These are phyloP conservation scores for Glaucidium brasilianum DNA, from an alignment of 2,113 vertebrate genomes.

Conservation along the genomic window DNA sequence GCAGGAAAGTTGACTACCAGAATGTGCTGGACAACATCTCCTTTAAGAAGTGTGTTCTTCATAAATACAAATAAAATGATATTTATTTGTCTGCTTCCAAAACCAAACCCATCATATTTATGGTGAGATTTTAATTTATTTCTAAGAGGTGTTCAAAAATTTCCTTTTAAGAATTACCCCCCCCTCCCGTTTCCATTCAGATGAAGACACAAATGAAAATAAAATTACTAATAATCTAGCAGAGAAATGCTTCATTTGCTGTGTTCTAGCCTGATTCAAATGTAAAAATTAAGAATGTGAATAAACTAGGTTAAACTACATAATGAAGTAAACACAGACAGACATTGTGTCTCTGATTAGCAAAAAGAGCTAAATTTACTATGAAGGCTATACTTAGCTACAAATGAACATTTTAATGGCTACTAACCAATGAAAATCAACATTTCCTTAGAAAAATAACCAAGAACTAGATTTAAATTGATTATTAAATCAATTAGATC, in stretches of 20 bases:
- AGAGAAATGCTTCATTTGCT: background rate
- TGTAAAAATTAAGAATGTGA: background rate
- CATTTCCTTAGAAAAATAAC: conserved; percentile 21
- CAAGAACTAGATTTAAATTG: conserved; percentile 34
- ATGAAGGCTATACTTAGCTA: background rate
- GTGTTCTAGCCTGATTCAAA: background rate
- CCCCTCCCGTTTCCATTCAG: background rate
- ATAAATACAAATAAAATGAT: background rate
- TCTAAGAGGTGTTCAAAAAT: background rate
- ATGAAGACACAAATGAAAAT: background rate
- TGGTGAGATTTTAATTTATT: background rate
- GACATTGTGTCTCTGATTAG: background rate
- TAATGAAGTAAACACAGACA: background rate
- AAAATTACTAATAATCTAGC: background rate
- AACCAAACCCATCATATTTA: background rate
- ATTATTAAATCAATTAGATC: conserved; percentile 50
- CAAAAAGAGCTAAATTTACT: background rate
- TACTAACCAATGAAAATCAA: conserved; percentile 28
- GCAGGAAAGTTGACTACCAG: background rate
- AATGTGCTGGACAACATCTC: background rate
- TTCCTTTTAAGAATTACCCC: background rate
- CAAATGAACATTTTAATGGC: conserved; percentile 21
- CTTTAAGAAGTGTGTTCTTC: background rate
- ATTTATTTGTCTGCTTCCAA: background rate
- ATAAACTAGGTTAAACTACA: background rate